Evolutionary conservation across 2,888 invertebrate species (phyloP), one percentile per base, ranked within the genome.

Genomic region (Clepsis dumicolana): DNA sequence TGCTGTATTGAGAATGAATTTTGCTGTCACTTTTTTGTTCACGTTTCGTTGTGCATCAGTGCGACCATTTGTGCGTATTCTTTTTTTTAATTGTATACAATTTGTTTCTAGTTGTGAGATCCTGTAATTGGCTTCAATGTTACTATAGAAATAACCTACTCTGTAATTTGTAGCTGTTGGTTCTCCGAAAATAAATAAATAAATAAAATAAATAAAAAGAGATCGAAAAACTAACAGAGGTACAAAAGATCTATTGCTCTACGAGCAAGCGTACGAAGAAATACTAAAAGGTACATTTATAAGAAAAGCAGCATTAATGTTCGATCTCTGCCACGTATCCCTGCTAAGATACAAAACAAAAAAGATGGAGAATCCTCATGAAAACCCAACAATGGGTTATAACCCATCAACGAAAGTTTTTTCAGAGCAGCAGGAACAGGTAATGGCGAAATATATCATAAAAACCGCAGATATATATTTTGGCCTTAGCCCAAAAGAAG

Each of bases 401-500:
- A 44, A 44, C 7, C 41, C 41, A 44, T 7, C 41, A n/a, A 44
- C 41, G 4, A 44, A 57, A 14, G 35, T 57, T n/a, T 27, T 29
- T 57, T 32, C 57, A 12, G 18, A 32, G 21, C 16, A 38, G 24
- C 32, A 38, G n/a, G 32, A 38, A 16, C n/a, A 18, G n/a, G 5
- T 16, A 4, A 44, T 44, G 41, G 16, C 35, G 29, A 25, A 54
- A 35, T 57, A 12, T 24, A 16, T 27, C 25, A 57, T 48, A n/a
- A 59, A 56, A 50, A 50, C 41, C 2, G 61, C 61, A 5, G 61
- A 50, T 7, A 61, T 61, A 18, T 61, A 61, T 21, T 61, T 50
- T n/a, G 61, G 61, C 5, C 48, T 50, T 18, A 38, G 62, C 32
- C 18, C 61, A 29, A 72, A 66, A 65, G 64, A 73, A 35, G 66